Percentiles rank a stretch among this genome's conserved stretches.
Evolutionary conservation across 2,888 invertebrate genomes (phyloP).

Genomic region (Reticulitermes lucifugus): DNA sequence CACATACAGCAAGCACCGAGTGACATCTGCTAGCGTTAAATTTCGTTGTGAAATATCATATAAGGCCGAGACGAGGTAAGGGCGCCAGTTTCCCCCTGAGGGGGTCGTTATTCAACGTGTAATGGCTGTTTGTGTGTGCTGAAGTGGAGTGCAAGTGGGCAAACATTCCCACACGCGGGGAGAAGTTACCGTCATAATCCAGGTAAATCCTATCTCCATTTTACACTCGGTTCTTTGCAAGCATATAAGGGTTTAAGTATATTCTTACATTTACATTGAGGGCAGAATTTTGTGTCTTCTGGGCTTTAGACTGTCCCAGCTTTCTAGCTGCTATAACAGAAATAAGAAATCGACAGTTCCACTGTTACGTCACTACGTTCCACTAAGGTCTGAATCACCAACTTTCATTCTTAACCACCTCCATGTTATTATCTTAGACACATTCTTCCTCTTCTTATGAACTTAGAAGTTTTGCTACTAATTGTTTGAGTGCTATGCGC

Average conservation of each 20-base stretch:
- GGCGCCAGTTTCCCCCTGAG: neutral
- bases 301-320: too few species aligned
- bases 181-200: slow-evolving; percentile 4
- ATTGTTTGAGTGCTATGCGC: too few species aligned
- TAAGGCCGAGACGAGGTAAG: too few species aligned
- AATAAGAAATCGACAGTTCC: too few species aligned
- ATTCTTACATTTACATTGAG: neutral
- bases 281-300: too few species aligned
- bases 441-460: too few species aligned
- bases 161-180: neutral
- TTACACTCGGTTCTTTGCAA: neutral
- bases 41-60: neutral
- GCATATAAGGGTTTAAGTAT: neutral
- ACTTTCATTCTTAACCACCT: too few species aligned
- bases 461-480: too few species aligned
- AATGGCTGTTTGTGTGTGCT: neutral
- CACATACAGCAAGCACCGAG: neutral
- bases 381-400: too few species aligned
- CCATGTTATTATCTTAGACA: too few species aligned
- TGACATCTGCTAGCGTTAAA: neutral
- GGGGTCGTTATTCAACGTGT: neutral
- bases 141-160: neutral
- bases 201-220: slow-evolving; percentile 15
- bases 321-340: too few species aligned
- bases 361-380: too few species aligned